Percentiles rank a stretch among this genome's conserved stretches.
phyloP scores from a whole-genome alignment of 2,113 vertebrate species.

The Acrocephalus kingi region DNA sequence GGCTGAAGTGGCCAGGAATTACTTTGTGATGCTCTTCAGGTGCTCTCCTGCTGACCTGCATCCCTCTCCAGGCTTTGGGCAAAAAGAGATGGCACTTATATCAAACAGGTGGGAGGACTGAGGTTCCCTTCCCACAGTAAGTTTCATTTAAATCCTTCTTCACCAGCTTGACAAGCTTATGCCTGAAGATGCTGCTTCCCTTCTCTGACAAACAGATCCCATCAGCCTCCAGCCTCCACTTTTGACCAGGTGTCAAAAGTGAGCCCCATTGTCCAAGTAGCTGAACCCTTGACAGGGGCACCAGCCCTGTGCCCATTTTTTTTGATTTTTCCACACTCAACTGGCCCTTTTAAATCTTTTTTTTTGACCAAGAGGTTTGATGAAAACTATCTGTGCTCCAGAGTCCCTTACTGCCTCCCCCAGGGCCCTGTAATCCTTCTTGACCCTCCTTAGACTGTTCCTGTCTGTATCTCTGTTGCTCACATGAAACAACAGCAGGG shows the following conservation, averaged over 20 bases:
- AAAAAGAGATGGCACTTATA: background rate
- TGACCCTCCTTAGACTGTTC: background rate
- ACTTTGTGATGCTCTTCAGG: background rate
- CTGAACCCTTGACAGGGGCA: background rate
- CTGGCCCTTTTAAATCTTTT: background rate
- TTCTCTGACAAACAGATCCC: background rate
- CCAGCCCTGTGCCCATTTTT: background rate
- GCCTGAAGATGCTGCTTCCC: accelerated
- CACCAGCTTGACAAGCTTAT: background rate
- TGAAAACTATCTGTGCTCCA: background rate
- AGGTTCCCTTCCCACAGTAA: background rate
- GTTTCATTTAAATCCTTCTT: background rate
- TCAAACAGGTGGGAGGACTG: background rate
- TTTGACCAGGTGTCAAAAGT: background rate
- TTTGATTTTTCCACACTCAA: background rate
- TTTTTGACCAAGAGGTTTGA: background rate
- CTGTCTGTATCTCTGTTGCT: background rate
- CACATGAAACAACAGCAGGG: background rate
- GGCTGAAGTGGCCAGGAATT: background rate
- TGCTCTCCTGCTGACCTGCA: background rate
- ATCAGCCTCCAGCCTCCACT: background rate
- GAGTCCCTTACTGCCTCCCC: background rate
- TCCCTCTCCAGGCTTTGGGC: background rate
- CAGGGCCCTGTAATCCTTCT: background rate
- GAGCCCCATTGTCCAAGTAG: background rate